These are phyloP conservation scores for Pterois miles DNA, from an alignment of 2,797 vertebrate genomes.

Conservation along the genomic window DNA sequence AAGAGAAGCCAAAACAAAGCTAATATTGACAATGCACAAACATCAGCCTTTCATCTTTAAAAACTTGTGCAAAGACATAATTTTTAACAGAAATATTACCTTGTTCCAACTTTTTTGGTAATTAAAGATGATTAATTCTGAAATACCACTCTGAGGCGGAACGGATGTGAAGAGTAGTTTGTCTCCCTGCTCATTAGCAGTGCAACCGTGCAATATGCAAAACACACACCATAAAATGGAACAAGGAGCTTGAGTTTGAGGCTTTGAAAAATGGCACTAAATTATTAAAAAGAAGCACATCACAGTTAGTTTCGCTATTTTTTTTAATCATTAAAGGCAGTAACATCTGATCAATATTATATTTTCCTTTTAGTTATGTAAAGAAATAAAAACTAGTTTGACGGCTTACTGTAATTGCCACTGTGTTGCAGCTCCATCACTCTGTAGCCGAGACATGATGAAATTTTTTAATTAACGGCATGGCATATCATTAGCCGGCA, in stretches of 20 bases:
- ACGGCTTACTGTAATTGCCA: constrained; percentile 44
- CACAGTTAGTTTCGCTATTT: background rate
- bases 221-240: constrained; percentile 36
- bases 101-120: constrained; percentile 39
- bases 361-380: constrained; percentile 1
- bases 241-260: constrained; percentile 29
- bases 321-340: constrained; percentile 39
- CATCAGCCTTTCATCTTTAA: constrained; percentile 18
- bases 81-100: constrained; percentile 18
- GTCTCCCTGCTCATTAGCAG: constrained; percentile 56
- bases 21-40: constrained; percentile 8
- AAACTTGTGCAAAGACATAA: background rate
- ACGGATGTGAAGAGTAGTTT: constrained; percentile 40
- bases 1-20: background rate
- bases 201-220: constrained; percentile 41
- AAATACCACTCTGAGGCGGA: constrained; percentile 35
- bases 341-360: constrained; percentile 18
- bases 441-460: constrained; percentile 39
- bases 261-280: constrained; percentile 32
- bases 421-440: constrained; percentile 25
- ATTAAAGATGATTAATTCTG: constrained; percentile 52
- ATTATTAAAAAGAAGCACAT: constrained; percentile 45
- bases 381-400: background rate
- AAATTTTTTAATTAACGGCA: constrained; percentile 65
- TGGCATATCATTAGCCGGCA: constrained; percentile 64